Percentiles rank a stretch among this genome's conserved stretches.
phyloP scores from a whole-genome alignment of 2,113 vertebrate species.

The Corynorhinus townsendii region DNA sequence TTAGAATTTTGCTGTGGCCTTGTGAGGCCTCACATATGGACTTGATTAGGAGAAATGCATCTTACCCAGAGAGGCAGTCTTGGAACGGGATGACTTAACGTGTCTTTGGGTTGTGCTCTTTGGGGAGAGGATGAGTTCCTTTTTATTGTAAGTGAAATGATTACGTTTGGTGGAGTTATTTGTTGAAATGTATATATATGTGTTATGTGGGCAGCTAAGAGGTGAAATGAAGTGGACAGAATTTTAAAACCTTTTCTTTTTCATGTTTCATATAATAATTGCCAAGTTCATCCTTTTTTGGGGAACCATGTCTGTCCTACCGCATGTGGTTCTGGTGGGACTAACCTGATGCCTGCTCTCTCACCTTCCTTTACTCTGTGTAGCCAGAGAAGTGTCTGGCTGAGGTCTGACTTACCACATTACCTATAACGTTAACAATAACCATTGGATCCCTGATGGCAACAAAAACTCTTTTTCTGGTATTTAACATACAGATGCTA shows the following conservation, averaged over 20 bases:
- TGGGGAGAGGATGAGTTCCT: neutral
- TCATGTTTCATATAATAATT: neutral
- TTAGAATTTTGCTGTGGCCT: conserved; percentile 30
- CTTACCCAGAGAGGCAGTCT: neutral
- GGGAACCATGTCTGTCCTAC: neutral
- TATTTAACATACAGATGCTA: neutral
- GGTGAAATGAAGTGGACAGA: neutral
- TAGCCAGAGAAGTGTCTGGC: neutral
- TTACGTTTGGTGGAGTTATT: neutral
- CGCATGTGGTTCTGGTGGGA: neutral
- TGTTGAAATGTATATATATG: neutral
- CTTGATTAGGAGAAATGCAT: conserved; percentile 3
- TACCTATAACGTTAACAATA: neutral
- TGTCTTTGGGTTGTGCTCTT: neutral
- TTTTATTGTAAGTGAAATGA: conserved; percentile 12
- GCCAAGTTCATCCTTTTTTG: neutral
- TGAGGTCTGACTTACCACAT: neutral
- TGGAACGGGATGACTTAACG: neutral
- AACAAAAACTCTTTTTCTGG: neutral
- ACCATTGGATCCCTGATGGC: neutral
- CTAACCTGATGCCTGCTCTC: neutral
- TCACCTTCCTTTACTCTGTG: neutral
- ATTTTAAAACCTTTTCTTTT: neutral
- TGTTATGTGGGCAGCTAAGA: neutral
- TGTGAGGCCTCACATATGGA: conserved; percentile 30